These are phyloP conservation scores for Zootermopsis nevadensis DNA, from an alignment of 2,888 invertebrate species.

Conservation along the genomic window DNA sequence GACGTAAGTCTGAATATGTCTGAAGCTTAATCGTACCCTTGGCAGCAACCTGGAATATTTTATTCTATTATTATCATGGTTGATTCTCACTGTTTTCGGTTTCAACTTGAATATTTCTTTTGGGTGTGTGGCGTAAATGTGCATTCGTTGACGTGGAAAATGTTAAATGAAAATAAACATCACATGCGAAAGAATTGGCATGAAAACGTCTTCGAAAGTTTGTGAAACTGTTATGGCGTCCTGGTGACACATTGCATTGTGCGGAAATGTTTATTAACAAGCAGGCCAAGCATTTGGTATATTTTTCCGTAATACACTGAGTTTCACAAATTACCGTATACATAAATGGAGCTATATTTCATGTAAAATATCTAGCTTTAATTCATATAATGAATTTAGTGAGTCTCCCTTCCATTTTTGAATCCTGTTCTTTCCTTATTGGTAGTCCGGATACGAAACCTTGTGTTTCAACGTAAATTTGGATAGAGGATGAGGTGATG, in stretches of 20 bases:
- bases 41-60: too few species aligned
- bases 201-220: not conserved
- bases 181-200: not conserved
- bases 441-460: not conserved
- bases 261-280: not conserved
- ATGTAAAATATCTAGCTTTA: slow-evolving; percentile 2
- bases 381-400: slow-evolving; percentile 35
- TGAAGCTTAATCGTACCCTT: too few species aligned
- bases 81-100: too few species aligned
- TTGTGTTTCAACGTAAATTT: not conserved
- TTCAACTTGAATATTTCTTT: too few species aligned
- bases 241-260: not conserved
- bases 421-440: not conserved
- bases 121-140: too few species aligned
- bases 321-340: not conserved
- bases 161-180: not conserved
- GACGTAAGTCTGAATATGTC: too few species aligned
- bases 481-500: not conserved
- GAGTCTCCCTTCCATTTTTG: not conserved
- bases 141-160: too few species aligned
- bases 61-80: too few species aligned
- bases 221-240: not conserved
- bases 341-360: not conserved
- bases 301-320: not conserved
- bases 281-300: not conserved